phyloP scores from a whole-genome alignment of 2,888 invertebrate species.

The Eueremaeus valkanovi region DNA sequence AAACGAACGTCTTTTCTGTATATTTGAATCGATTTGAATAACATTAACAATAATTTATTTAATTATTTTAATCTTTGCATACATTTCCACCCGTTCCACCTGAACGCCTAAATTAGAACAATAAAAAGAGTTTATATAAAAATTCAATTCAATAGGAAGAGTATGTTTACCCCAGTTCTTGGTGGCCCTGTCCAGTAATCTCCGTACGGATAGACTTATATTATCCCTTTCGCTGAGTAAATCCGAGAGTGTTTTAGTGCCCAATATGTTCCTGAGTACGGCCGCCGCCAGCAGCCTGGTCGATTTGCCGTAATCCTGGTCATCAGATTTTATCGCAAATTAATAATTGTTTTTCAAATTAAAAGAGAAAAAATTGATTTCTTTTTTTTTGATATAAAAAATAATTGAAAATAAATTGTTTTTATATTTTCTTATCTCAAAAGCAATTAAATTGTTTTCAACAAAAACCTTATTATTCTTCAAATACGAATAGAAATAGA shows the following conservation, averaged over 20 bases:
- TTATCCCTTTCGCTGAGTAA: conserved; percentile 92
- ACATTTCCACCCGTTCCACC: conserved; percentile 95
- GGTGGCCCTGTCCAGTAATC: conserved; percentile 78
- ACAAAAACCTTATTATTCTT: too few species aligned
- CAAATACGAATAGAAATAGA: too few species aligned
- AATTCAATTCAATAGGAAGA: background rate
- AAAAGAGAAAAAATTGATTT: too few species aligned
- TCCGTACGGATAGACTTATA: conserved; percentile 78
- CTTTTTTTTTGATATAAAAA: too few species aligned
- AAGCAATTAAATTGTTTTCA: too few species aligned
- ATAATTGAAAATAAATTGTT: too few species aligned
- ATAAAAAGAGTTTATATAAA: background rate
- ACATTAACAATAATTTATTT: background rate
- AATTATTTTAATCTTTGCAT: conserved; percentile 55
- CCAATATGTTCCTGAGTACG: conserved; percentile 61
- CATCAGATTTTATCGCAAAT: conserved; percentile 12
- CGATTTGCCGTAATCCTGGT: conserved; percentile 63
- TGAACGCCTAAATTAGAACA: conserved; percentile 67
- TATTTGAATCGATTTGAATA: background rate
- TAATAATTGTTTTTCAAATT: too few species aligned
- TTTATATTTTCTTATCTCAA: too few species aligned
- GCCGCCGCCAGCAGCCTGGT: conserved; percentile 63
- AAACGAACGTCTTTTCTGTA: conserved; percentile 71
- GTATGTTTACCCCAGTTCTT: conserved; percentile 88
- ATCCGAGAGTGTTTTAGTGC: conserved; percentile 89